Conservation (phyloP, 2,797 vertebrate species). For the Macrochelys suwanniensis region DNA sequence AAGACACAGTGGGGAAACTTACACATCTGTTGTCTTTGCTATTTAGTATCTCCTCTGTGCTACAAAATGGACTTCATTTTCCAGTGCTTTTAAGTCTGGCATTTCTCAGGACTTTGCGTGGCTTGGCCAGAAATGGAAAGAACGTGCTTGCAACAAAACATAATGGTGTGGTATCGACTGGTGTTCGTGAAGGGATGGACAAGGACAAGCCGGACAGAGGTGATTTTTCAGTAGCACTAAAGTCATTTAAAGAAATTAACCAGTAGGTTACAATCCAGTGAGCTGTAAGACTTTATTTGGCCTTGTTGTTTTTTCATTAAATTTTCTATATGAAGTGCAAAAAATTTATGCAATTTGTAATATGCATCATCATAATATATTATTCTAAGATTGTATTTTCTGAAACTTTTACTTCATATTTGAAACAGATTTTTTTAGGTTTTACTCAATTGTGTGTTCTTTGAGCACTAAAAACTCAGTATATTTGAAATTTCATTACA, state of each 20-base stretch:
- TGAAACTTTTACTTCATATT: not conserved
- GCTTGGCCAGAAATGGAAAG: too few relatives aligned
- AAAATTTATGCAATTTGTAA: not conserved
- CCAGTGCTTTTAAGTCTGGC: not conserved
- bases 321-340: slow-evolving; percentile 5
- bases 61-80: not conserved
- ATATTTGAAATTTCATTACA: slow-evolving; percentile 50
- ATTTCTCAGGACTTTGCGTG: not conserved
- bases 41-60: not conserved
- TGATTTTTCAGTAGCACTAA: not conserved
- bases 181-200: too few relatives aligned
- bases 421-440: slow-evolving; percentile 17
- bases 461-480: slow-evolving; percentile 36
- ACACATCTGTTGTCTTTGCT: not conserved
- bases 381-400: not conserved
- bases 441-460: slow-evolving; percentile 5
- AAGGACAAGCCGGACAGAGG: too few relatives aligned
- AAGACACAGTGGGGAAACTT: not conserved
- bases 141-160: too few relatives aligned
- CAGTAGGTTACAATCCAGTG: not conserved
- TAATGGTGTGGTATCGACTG: too few relatives aligned
- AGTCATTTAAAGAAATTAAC: not conserved
- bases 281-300: not conserved
- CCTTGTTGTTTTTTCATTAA: not conserved
- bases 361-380: slow-evolving; percentile 9